Conservation (phyloP, 2,797 vertebrate species). For the Stomatorhinus walkeri region DNA sequence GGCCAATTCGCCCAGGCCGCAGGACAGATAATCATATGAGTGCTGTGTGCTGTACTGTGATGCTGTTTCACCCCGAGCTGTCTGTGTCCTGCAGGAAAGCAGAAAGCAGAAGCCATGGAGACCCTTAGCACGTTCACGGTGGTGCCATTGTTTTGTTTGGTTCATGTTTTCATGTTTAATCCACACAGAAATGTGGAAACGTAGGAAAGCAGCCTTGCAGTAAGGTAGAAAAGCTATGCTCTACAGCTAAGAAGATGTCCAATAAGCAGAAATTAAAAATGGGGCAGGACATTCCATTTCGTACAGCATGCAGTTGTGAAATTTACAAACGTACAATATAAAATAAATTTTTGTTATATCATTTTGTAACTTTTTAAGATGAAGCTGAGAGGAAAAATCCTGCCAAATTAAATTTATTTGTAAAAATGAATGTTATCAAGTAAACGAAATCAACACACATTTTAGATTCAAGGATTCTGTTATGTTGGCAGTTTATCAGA, state of each 20-base stretch:
- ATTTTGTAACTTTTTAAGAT: constrained; percentile 22
- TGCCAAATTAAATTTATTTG: constrained; percentile 25
- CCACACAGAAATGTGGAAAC: constrained; percentile 4
- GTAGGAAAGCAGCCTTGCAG: neutral
- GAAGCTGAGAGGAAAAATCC: constrained; percentile 25
- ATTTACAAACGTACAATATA: constrained; percentile 30
- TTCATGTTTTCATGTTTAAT: constrained; percentile 51
- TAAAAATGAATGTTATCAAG: constrained; percentile 10
- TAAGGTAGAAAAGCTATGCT: neutral
- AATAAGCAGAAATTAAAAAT: constrained; percentile 10
- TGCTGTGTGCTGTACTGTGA: constrained; percentile 24
- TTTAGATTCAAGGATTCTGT: constrained; percentile 8
- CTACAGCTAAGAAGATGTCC: neutral
- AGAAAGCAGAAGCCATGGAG: constrained; percentile 45
- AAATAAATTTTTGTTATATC: constrained; percentile 28
- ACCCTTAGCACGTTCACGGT: constrained; percentile 52
- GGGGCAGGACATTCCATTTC: constrained; percentile 25
- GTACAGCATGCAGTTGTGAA: constrained; percentile 39
- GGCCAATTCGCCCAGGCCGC: constrained; percentile 69
- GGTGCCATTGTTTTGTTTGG: constrained; percentile 53
- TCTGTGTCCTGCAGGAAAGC: constrained; percentile 44
- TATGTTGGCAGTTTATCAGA: neutral
- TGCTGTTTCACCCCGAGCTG: constrained; percentile 32
- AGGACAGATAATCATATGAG: constrained; percentile 71
- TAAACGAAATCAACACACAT: neutral